Conservation (phyloP, 2,113 vertebrate species). For the Casuarius casuarius region DNA sequence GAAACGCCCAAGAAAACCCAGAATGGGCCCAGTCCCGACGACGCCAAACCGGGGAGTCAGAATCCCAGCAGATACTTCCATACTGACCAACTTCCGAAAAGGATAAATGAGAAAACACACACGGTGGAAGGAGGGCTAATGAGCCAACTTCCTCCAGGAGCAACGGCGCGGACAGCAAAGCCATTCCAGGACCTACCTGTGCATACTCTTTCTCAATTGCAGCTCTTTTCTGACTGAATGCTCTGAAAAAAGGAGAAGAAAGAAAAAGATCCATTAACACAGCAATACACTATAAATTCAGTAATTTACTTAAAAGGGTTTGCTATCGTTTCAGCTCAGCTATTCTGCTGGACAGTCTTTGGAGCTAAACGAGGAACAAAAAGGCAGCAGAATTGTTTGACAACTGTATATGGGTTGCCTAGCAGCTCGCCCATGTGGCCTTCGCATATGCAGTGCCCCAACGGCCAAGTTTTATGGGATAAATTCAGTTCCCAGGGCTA, state of each 20-base stretch:
- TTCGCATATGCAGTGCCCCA: background rate
- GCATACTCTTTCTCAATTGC: conserved; percentile 96
- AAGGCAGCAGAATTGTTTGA: background rate
- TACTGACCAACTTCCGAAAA: rapidly evolving
- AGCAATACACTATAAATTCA: background rate
- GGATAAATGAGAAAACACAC: rapidly evolving
- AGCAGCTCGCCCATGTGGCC: background rate
- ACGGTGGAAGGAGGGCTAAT: background rate
- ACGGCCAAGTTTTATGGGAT: background rate
- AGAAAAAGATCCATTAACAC: background rate
- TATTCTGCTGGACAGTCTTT: background rate
- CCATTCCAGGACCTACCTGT: conserved; percentile 82
- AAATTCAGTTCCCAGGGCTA: background rate
- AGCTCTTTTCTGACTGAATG: conserved; percentile 96
- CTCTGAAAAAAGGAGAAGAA: conserved; percentile 78
- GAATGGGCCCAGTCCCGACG: rapidly evolving
- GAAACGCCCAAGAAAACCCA: background rate
- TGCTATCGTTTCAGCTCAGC: background rate
- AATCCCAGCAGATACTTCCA: background rate
- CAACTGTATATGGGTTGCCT: background rate
- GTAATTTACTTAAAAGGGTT: background rate
- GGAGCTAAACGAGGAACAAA: background rate
- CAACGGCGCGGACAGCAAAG: background rate
- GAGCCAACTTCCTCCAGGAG: background rate
- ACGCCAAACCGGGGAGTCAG: background rate